Conservation (phyloP, 2,113 vertebrate species). For the Echinops telfairi region DNA sequence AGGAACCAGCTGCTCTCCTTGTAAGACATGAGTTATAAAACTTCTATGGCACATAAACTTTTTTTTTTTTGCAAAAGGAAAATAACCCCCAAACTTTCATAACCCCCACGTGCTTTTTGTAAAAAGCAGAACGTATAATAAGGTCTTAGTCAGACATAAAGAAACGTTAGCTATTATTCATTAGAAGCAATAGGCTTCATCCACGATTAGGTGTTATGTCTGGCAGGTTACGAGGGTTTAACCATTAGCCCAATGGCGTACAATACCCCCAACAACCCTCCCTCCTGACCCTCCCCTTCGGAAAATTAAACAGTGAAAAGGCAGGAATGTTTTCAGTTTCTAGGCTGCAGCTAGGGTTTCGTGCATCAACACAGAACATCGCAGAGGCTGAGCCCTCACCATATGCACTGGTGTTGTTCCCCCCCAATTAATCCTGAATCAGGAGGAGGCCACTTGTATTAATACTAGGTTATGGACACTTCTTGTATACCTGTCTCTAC, state of each 20-base stretch:
- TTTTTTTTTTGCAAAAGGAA: slow-evolving; percentile 53
- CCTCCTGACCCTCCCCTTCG: neutral
- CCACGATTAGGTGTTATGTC: slow-evolving; percentile 73
- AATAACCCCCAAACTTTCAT: neutral
- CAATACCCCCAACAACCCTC: neutral
- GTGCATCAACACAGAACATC: neutral
- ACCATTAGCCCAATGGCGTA: slow-evolving; percentile 70
- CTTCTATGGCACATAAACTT: slow-evolving; percentile 31
- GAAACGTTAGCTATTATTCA: slow-evolving; percentile 77
- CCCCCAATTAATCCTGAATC: slow-evolving; percentile 15
- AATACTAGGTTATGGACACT: no score
- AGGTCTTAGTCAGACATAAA: slow-evolving; percentile 68
- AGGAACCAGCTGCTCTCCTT: slow-evolving; percentile 55
- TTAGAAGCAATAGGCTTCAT: slow-evolving; percentile 67
- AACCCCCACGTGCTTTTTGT: neutral
- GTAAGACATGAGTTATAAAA: slow-evolving; percentile 62
- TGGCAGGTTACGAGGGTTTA: slow-evolving; percentile 57
- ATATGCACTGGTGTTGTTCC: neutral
- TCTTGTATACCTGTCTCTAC: no score
- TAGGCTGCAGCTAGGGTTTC: slow-evolving; percentile 41
- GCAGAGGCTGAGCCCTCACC: slow-evolving; percentile 53
- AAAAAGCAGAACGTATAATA: slow-evolving; percentile 55
- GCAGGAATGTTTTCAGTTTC: slow-evolving; percentile 49
- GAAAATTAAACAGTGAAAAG: slow-evolving; percentile 34
- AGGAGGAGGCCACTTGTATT: neutral